Evolutionary conservation across 2,797 vertebrate genomes (phyloP).

Genomic region (Protosalanx chinensis): DNA sequence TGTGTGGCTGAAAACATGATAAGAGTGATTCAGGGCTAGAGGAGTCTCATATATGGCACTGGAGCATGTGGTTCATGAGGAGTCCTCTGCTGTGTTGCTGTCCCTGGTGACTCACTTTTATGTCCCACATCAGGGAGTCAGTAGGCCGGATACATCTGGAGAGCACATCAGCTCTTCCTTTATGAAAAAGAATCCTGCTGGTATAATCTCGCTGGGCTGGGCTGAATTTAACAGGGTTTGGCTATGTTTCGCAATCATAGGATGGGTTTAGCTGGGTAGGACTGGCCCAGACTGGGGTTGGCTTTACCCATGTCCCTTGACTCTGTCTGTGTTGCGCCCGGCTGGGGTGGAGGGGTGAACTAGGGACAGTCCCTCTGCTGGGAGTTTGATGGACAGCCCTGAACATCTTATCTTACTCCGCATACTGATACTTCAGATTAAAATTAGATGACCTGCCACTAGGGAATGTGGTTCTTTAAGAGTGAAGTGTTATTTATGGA

Average conservation of each 20-base stretch:
- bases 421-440: no score
- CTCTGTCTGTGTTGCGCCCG: not conserved
- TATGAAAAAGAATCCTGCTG: constrained; percentile 13
- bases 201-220: not conserved
- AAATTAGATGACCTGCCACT: no score
- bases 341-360: constrained; percentile 1
- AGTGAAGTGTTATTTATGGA: not conserved
- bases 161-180: constrained; percentile 41
- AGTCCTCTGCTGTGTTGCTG: not conserved
- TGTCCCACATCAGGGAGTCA: not conserved
- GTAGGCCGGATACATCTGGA: constrained; percentile 46
- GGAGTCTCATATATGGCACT: constrained; percentile 24
- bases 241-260: no score
- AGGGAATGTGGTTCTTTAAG: no score
- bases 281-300: not conserved
- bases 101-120: constrained; percentile 20
- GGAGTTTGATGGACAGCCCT: no score
- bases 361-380: not conserved
- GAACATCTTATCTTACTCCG: no score
- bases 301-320: not conserved
- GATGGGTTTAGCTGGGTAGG: not conserved
- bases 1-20: not conserved
- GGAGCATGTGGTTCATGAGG: not conserved
- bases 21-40: constrained; percentile 19
- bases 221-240: not conserved